Conservation (phyloP, 2,113 vertebrate species). For the Acanthisitta chloris region DNA sequence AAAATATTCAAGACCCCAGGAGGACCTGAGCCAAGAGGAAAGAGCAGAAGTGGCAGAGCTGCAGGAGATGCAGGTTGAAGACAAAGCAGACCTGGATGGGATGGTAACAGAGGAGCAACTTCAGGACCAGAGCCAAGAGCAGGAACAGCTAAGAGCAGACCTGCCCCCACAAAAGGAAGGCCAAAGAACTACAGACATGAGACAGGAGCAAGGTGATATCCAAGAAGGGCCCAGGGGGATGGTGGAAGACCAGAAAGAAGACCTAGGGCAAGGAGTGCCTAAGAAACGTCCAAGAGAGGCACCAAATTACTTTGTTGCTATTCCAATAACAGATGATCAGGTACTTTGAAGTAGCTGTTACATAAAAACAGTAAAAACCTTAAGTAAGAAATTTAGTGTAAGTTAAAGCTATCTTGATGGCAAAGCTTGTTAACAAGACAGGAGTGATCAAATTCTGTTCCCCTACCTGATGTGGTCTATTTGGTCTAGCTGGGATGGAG, state of each 20-base stretch:
- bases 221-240: neutral
- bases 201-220: neutral
- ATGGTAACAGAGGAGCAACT: neutral
- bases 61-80: neutral
- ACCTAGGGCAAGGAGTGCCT: neutral
- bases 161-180: neutral
- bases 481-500: neutral
- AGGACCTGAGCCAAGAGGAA: neutral
- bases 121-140: neutral
- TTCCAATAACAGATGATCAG: slow-evolving; percentile 57
- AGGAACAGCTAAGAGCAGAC: neutral
- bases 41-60: neutral
- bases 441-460: neutral
- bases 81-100: neutral
- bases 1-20: neutral
- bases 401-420: no score
- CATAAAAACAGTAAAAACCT: neutral
- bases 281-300: neutral
- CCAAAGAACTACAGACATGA: neutral
- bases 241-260: neutral
- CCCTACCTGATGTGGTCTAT: neutral
- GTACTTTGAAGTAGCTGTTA: slow-evolving; percentile 9
- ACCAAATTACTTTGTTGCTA: slow-evolving; percentile 64
- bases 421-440: neutral
- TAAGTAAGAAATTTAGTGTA: neutral